These are phyloP conservation scores for Zaprionus bogoriensis DNA, from an alignment of 2,888 invertebrate species.

Conservation along the genomic window DNA sequence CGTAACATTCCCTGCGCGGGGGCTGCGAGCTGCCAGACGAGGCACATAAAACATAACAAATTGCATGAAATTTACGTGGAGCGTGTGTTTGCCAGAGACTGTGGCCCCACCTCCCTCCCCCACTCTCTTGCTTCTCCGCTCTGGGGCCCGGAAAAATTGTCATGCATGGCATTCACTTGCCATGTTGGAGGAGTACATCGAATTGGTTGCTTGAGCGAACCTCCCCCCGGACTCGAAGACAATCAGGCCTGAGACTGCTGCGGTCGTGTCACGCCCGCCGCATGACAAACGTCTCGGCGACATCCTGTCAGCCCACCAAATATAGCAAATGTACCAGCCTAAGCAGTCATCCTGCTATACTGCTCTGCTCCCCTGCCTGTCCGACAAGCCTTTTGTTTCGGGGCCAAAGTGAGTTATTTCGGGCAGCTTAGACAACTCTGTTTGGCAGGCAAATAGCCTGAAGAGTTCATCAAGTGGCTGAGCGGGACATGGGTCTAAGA, in stretches of 20 bases:
- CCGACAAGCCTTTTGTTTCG: no score
- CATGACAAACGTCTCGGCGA: constrained; percentile 44
- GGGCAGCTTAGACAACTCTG: constrained; percentile 3
- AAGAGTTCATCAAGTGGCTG: constrained; percentile 25
- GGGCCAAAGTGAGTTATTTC: constrained; percentile 1
- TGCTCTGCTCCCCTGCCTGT: not conserved
- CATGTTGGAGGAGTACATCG: constrained; percentile 50
- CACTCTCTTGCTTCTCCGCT: not conserved
- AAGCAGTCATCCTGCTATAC: no score
- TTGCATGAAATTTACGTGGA: constrained; percentile 79
- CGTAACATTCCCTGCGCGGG: constrained; percentile 54
- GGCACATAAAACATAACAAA: constrained; percentile 77
- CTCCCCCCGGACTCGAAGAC: constrained; percentile 47
- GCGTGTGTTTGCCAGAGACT: constrained; percentile 27
- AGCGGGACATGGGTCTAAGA: not conserved
- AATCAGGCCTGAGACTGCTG: constrained; percentile 42
- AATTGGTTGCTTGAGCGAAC: constrained; percentile 51
- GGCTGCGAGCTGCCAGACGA: constrained; percentile 31
- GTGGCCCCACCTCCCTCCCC: not conserved
- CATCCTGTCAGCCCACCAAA: constrained; percentile 40
- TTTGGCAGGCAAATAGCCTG: not conserved
- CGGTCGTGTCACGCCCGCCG: constrained; percentile 1
- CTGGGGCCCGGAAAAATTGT: constrained; percentile 49
- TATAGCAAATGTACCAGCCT: no score
- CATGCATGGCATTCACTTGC: constrained; percentile 66